Conservation (phyloP, 2,797 vertebrate species). For the Huso huso region DNA sequence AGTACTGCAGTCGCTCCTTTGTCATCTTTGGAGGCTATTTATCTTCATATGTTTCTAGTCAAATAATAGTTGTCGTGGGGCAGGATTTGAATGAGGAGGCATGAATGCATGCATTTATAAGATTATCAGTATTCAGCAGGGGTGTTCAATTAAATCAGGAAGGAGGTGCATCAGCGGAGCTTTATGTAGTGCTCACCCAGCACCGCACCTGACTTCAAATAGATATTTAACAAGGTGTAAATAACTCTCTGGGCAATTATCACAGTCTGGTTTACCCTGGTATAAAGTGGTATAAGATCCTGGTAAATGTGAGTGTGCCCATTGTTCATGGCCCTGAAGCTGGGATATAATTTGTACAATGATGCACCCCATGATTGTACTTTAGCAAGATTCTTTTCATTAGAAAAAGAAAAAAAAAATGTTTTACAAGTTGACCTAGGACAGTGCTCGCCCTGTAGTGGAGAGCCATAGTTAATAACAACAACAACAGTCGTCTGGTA, state of each 20-base stretch:
- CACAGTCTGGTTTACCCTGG: neutral
- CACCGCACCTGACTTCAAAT: neutral
- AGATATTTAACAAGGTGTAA: constrained; percentile 4
- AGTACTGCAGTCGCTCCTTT: too few species aligned
- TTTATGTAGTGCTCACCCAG: neutral
- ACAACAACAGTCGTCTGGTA: too few species aligned
- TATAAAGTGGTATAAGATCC: neutral
- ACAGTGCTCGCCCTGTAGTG: too few species aligned
- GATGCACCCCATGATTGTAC: neutral
- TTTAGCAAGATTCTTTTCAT: neutral
- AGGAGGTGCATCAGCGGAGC: neutral
- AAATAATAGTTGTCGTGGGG: too few species aligned
- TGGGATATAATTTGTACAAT: neutral
- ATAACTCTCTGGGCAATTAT: constrained; percentile 1
- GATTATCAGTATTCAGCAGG: neutral
- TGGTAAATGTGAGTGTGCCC: neutral
- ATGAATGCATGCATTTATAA: too few species aligned
- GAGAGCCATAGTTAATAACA: too few species aligned
- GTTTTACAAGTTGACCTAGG: constrained; percentile 15
- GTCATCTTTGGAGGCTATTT: too few species aligned
- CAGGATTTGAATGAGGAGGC: too few species aligned
- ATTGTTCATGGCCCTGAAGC: neutral
- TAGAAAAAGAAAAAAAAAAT: constrained; percentile 11
- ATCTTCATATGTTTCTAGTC: too few species aligned
- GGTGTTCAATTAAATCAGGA: neutral